Evolutionary conservation across 1,140 invertebrate species (phyloP).

Genomic region (Apis dorsata): DNA sequence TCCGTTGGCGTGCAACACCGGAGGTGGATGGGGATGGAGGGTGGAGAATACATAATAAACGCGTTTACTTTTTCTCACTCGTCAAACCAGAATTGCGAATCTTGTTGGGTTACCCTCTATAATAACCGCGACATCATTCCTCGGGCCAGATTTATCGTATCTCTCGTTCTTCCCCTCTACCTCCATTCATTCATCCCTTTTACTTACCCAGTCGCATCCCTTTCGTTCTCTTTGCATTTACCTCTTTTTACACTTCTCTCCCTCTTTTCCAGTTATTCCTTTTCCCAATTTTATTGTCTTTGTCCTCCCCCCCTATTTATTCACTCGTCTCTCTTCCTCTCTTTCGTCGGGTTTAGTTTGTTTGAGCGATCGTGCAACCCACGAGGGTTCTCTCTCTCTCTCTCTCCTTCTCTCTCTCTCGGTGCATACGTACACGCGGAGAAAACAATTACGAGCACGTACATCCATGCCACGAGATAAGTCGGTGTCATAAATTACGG

Average conservation of each 20-base stretch:
- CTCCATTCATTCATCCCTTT: background rate
- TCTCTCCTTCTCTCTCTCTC: background rate
- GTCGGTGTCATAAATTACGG: conserved; percentile 61
- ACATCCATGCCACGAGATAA: conserved; percentile 10
- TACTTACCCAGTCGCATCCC: background rate
- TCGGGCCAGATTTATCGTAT: background rate
- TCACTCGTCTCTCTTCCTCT: background rate
- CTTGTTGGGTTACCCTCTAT: conserved; percentile 1
- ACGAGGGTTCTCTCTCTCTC: background rate
- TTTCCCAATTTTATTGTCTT: no score
- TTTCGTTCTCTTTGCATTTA: background rate
- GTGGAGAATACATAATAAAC: conserved; percentile 17
- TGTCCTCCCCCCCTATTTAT: no score
- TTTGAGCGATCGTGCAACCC: conserved; percentile 28
- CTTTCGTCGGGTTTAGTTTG: background rate
- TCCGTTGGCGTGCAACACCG: background rate
- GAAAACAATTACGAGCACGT: conserved; percentile 19
- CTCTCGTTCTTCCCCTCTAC: background rate
- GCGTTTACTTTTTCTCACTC: conserved; percentile 5
- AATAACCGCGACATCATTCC: background rate
- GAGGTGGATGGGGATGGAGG: background rate
- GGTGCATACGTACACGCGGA: conserved; percentile 22
- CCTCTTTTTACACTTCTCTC: background rate
- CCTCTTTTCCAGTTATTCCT: no score
- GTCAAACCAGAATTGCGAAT: conserved; percentile 12